These are phyloP conservation scores for Cephus cinctus DNA, from an alignment of 1,140 invertebrate genomes.

Conservation along the genomic window DNA sequence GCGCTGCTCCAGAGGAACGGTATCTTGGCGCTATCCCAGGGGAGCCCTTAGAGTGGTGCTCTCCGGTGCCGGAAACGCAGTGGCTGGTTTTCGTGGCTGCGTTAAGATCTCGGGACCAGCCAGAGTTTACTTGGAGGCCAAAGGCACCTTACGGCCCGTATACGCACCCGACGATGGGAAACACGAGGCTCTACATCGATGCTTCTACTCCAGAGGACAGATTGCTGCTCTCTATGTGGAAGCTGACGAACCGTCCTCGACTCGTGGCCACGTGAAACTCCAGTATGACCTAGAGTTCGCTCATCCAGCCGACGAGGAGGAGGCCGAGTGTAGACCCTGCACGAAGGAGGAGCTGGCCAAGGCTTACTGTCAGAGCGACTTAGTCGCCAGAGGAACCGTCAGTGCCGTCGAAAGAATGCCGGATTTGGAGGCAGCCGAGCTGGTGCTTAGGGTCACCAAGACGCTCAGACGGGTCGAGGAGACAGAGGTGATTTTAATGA, in stretches of 20 bases:
- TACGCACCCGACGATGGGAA: conserved; percentile 65
- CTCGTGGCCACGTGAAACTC: conserved; percentile 56
- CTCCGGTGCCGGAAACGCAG: conserved; percentile 58
- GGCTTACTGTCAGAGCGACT: conserved; percentile 77
- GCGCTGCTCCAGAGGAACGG: conserved; percentile 68
- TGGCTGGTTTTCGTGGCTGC: conserved; percentile 69
- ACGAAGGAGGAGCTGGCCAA: conserved; percentile 71
- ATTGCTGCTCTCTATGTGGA: conserved; percentile 75
- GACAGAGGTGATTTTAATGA: conserved; percentile 42
- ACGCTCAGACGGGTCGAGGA: conserved; percentile 60
- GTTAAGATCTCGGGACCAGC: conserved; percentile 63
- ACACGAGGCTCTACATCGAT: conserved; percentile 57
- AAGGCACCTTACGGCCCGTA: conserved; percentile 62
- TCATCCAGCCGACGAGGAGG: conserved; percentile 32
- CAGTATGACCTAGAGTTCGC: conserved; percentile 66
- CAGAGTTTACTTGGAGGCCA: conserved; percentile 70
- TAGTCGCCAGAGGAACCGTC: conserved; percentile 71
- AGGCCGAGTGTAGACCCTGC: conserved; percentile 74
- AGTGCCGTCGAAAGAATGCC: conserved; percentile 63
- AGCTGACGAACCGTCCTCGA: conserved; percentile 47
- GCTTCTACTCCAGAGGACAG: conserved; percentile 66
- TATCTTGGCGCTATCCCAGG: conserved; percentile 73
- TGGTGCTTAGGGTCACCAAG: conserved; percentile 68
- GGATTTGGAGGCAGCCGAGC: conserved; percentile 65
- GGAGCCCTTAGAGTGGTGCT: conserved; percentile 72